Percentiles rank a stretch among this genome's conserved stretches.
These are phyloP conservation scores for Gallinago jamesoni DNA, from an alignment of 2,113 vertebrate species.

Conservation along the genomic window DNA sequence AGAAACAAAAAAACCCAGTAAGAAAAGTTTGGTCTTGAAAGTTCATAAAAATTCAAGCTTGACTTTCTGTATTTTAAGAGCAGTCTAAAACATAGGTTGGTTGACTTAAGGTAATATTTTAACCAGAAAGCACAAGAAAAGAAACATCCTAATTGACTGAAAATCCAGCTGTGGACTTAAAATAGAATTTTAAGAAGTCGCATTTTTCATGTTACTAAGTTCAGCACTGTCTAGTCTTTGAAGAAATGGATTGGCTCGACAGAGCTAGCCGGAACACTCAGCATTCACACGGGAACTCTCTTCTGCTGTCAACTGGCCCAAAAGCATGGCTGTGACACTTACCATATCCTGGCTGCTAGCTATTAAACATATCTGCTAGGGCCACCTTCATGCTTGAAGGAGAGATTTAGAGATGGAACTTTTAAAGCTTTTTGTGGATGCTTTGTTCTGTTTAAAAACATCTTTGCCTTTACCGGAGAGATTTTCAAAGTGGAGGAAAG, in stretches of 20 bases:
- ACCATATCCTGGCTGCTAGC: conserved; percentile 28
- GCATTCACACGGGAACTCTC: conserved; percentile 68
- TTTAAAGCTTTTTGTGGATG: neutral
- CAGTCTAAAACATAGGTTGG: neutral
- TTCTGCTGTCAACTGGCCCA: conserved; percentile 48
- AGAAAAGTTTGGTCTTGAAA: neutral
- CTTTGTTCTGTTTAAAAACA: neutral
- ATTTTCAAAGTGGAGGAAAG: conserved; percentile 26
- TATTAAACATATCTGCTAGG: neutral
- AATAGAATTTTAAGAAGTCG: conserved; percentile 33
- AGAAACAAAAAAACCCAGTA: neutral
- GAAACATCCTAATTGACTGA: conserved; percentile 37
- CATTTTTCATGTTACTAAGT: conserved; percentile 69
- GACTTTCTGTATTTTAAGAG: neutral
- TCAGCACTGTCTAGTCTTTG: conserved; percentile 64
- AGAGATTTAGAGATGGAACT: neutral
- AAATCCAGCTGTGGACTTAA: conserved; percentile 46
- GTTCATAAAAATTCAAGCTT: neutral
- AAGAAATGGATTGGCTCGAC: conserved; percentile 33
- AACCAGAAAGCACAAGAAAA: conserved; percentile 19
- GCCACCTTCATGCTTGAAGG: neutral
- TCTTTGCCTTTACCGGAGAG: neutral
- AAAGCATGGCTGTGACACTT: conserved; percentile 38
- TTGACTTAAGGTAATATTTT: conserved; percentile 54
- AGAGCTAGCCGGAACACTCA: conserved; percentile 24